Percentiles rank a stretch among this genome's conserved stretches.
phyloP scores from a whole-genome alignment of 2,888 invertebrate species.

The Elgonia sp. region DNA sequence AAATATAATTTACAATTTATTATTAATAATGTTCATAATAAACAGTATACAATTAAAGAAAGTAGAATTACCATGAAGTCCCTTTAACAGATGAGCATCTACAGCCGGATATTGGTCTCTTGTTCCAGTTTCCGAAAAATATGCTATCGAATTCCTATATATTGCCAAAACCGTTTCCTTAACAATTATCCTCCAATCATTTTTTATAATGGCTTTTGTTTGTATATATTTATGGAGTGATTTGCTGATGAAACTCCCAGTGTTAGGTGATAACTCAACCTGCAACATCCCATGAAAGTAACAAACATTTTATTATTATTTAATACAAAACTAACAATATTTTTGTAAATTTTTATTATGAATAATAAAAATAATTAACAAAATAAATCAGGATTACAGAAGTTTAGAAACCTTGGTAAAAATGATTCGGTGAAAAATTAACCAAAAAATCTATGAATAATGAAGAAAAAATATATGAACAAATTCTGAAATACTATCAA shows the following conservation, averaged over 20 bases:
- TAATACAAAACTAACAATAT: no score
- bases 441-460: no score
- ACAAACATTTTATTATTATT: no score
- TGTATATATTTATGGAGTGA: not conserved
- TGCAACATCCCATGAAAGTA: not conserved
- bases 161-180: not conserved
- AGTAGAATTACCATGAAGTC: conserved; percentile 3
- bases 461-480: no score
- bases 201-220: not conserved
- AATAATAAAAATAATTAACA: no score
- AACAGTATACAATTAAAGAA: not conserved
- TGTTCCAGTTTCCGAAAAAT: not conserved
- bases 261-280: not conserved
- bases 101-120: not conserved
- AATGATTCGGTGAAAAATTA: no score
- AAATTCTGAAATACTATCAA: no score
- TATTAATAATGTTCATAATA: not conserved
- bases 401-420: no score
- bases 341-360: no score
- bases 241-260: not conserved
- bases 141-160: not conserved
- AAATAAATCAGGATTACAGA: no score
- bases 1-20: not conserved
- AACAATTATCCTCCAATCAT: conserved; percentile 9
- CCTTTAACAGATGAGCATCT: not conserved